Base-by-base conservation (phyloP, 2,113 vertebrate genomes). In the Zosterops lateralis region DNA sequence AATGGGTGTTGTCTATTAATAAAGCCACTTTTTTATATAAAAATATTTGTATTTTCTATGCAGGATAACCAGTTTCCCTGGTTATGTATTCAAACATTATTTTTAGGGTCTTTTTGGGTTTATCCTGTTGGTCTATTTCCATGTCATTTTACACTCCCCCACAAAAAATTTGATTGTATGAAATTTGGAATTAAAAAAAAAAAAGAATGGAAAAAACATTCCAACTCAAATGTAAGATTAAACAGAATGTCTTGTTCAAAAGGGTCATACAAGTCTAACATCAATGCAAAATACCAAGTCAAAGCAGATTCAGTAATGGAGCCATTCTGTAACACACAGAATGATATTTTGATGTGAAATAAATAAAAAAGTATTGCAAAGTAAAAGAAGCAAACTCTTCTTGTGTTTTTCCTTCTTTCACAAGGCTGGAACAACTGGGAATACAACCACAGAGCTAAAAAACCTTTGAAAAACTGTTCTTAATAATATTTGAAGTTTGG, bases 381-480 rank as follows among this genome's bases (percentile, higher is more conserved):
- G 7, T 48, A 71, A 88, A 87, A 58, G n/a, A 61, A 89, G 14
- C 51, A 70, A 92, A 47, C 26, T 90, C 45, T 81, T 87, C 66
- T 90, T 80, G 16, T 15, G 25, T 36, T 92, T 77, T 79, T 34
- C 2, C 16, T 84, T 72, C 22, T 44, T 95, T 92, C 90, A 64
- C 31, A 84, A 86, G 38, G 15, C 17, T 68, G 29, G 21, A 92
- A 83, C 73, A 96, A 94, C 65, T 90, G 77, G 78, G 75, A 77
- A 96, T 95, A 95, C 36, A 94, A 64, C 36, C 14, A 7, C 20
- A 87, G 17, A 92, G 9, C 34, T 91, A 73, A 92, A 32, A 80
- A 90, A 90, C 22, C 53, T 91, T 96, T 89, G 60, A 95, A 95
- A 94, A 95, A 34, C 24, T 71, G 14, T 66, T 94, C n/a, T 92